phyloP scores from a whole-genome alignment of 1,140 invertebrate genomes.

The Pseudomyrmex flavicornis region DNA sequence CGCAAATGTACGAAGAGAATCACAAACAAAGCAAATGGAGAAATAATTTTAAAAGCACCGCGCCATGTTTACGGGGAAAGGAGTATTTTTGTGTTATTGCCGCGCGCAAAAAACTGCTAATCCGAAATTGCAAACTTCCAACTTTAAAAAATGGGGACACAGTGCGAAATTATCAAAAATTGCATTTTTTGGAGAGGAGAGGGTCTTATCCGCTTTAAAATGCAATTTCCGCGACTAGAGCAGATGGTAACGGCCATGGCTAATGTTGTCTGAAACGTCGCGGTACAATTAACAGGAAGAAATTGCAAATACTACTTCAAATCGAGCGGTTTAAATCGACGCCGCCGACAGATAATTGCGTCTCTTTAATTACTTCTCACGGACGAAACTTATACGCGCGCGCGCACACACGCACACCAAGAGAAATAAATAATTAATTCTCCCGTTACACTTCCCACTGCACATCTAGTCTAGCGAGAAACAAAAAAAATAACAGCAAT shows the following conservation, averaged over 20 bases:
- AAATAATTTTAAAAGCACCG: conserved; percentile 3
- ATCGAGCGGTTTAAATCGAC: conserved; percentile 30
- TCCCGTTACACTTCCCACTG: background rate
- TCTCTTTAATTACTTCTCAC: conserved; percentile 34
- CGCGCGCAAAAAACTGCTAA: background rate
- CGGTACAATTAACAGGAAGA: background rate
- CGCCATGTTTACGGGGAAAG: background rate
- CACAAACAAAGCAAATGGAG: background rate
- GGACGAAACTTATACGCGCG: conserved; percentile 1
- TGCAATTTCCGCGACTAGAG: background rate
- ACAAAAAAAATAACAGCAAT: conserved; percentile 49
- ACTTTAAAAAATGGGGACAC: background rate
- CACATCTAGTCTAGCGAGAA: conserved; percentile 15
- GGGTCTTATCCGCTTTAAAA: background rate
- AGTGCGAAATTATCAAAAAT: background rate
- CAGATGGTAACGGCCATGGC: too few relatives aligned
- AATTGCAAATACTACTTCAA: conserved; percentile 21
- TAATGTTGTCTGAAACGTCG: background rate
- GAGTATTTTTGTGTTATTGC: background rate
- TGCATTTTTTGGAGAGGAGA: background rate
- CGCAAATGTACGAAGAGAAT: background rate
- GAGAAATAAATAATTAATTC: conserved; percentile 58
- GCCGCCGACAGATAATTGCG: conserved; percentile 11
- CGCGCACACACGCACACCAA: too few relatives aligned
- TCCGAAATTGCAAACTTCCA: background rate